Evolutionary conservation across 2,113 vertebrate genomes (phyloP).

Genomic region (Enhydra lutris): DNA sequence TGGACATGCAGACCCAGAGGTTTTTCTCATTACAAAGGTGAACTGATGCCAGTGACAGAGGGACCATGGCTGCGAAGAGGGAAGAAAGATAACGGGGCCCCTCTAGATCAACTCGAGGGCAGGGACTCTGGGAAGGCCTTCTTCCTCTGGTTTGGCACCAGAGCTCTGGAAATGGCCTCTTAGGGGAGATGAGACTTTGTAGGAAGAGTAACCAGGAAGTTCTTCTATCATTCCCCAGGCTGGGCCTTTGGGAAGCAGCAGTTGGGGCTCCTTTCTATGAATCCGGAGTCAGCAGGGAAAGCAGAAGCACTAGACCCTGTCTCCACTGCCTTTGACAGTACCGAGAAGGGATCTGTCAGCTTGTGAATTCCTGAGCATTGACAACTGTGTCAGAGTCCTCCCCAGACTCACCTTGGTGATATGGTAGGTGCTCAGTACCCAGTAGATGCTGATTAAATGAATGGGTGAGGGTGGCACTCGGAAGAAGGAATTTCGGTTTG

Average conservation of each 20-base stretch:
- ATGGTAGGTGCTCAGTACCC: accelerated
- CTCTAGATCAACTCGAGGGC: not conserved
- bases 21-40: not conserved
- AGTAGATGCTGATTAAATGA: not conserved
- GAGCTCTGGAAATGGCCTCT: not conserved
- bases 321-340: not conserved
- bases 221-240: not conserved
- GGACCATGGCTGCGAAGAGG: not conserved
- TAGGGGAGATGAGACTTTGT: not conserved
- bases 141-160: no score
- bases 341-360: not conserved
- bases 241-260: not conserved
- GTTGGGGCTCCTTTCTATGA: not conserved
- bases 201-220: no score
- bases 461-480: not conserved
- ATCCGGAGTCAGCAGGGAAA: not conserved
- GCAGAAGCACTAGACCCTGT: not conserved
- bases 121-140: no score
- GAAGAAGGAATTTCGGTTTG: not conserved
- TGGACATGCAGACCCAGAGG: not conserved
- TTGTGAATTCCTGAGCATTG: not conserved
- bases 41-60: not conserved
- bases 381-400: accelerated
- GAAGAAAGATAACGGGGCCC: not conserved
- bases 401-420: not conserved